phyloP scores from a whole-genome alignment of 1,140 invertebrate species.

The Bombus waltoni region DNA sequence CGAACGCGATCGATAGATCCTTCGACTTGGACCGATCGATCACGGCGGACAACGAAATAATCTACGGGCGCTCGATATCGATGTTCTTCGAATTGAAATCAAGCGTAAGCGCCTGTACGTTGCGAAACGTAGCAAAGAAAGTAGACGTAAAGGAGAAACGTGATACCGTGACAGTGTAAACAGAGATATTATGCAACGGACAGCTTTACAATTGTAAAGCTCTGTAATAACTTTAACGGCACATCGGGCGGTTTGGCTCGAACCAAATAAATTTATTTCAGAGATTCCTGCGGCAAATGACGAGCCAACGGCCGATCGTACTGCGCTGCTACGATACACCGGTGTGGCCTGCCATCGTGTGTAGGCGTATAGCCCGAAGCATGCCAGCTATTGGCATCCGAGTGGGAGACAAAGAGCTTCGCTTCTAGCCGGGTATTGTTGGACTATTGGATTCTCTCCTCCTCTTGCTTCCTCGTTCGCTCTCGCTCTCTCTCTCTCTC shows the following conservation, averaged over 20 bases:
- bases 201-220: background rate
- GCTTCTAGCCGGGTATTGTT: slow-evolving; percentile 63
- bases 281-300: slow-evolving; percentile 51
- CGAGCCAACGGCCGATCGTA: slow-evolving; percentile 45
- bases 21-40: background rate
- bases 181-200: no score
- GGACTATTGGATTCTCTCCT: slow-evolving; percentile 67
- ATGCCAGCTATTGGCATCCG: slow-evolving; percentile 67
- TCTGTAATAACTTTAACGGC: background rate
- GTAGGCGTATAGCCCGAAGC: slow-evolving; percentile 61
- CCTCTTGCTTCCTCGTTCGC: slow-evolving; percentile 2
- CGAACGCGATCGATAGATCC: background rate
- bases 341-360: slow-evolving; percentile 20
- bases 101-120: background rate
- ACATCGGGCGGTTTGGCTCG: background rate
- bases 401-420: slow-evolving; percentile 68
- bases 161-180: background rate
- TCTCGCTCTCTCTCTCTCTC: background rate
- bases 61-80: background rate
- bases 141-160: background rate
- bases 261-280: slow-evolving; percentile 49
- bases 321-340: slow-evolving; percentile 30
- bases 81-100: background rate
- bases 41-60: background rate
- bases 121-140: no score